phyloP scores from a whole-genome alignment of 2,113 vertebrate species.

The Megaceryle torquata region DNA sequence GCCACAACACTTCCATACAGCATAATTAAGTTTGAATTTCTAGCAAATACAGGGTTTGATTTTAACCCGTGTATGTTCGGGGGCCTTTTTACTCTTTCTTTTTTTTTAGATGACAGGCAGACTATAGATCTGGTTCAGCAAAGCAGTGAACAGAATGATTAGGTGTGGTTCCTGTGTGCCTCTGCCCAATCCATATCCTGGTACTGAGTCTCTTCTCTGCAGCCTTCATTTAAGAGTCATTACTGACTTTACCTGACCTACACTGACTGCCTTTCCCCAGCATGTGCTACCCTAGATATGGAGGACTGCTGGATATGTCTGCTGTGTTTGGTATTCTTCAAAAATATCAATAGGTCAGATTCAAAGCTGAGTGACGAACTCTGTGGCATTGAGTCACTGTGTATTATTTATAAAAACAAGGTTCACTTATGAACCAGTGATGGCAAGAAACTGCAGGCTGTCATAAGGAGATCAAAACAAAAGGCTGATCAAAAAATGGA shows the following conservation, averaged over 20 bases:
- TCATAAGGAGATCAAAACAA: neutral
- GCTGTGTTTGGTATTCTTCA: neutral
- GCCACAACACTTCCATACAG: neutral
- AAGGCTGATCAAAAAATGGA: neutral
- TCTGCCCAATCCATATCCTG: neutral
- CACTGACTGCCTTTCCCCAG: neutral
- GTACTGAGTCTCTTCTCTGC: neutral
- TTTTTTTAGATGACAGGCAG: too few species aligned
- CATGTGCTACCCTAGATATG: neutral
- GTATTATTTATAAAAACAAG: neutral
- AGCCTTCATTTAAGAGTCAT: neutral
- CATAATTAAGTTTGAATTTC: neutral
- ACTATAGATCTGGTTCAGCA: neutral
- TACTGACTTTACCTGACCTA: neutral
- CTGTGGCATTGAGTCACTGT: accelerated
- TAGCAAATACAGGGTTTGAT: neutral
- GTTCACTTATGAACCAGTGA: neutral
- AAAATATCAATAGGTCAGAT: neutral
- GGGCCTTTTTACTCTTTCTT: neutral
- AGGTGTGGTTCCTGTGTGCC: neutral
- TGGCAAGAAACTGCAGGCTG: neutral
- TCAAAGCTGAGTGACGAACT: neutral
- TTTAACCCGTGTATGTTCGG: accelerated
- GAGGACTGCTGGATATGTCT: neutral
- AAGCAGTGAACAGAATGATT: neutral